Conservation (phyloP, 2,797 vertebrate genomes). For the Ceyx erithaca region DNA sequence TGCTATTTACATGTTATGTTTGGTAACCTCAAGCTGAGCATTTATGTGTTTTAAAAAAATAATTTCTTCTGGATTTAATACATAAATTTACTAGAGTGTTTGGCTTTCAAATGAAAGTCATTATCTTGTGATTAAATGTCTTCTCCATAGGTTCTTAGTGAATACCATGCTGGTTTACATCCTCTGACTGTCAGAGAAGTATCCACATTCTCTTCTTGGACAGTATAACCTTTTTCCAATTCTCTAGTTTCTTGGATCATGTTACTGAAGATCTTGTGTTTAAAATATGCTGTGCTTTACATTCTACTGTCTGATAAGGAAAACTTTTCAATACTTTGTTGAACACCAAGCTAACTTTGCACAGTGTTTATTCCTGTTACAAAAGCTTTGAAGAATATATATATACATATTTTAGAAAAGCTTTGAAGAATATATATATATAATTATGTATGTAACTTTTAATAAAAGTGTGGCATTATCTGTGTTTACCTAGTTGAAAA, state of each 20-base stretch:
- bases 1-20: no score
- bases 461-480: neutral
- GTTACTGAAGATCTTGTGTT: neutral
- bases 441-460: neutral
- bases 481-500: constrained; percentile 21
- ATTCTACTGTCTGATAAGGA: neutral
- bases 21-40: neutral
- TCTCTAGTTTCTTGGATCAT: neutral
- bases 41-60: neutral
- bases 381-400: neutral
- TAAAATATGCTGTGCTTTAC: neutral
- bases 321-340: neutral
- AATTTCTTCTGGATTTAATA: neutral
- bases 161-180: neutral
- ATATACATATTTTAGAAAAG: neutral
- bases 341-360: neutral
- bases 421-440: neutral
- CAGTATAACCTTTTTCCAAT: neutral
- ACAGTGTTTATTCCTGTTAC: neutral
- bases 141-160: neutral
- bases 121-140: neutral
- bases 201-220: neutral
- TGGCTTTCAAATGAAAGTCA: neutral
- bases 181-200: neutral
- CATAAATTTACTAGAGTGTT: neutral